Evolutionary conservation across 2,888 invertebrate species (phyloP), one percentile per base, ranked within the genome.

Genomic region (Stenodema calcarata): DNA sequence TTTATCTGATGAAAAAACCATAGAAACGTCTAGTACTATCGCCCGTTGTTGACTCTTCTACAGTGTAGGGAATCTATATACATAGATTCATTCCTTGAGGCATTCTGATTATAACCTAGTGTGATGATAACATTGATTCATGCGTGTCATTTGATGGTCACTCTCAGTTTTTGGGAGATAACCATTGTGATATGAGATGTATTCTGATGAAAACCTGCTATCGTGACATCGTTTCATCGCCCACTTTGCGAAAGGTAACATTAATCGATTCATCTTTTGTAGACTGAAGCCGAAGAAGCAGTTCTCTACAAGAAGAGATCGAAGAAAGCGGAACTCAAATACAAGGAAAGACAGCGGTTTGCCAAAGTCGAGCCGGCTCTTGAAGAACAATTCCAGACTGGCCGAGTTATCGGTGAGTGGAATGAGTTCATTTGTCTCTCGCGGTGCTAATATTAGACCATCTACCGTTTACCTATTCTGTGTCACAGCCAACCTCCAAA

Each of bases 331-430:
- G 95, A 93, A 90, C 96, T 97, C 92, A 99, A 99, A 92, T 99
- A 98, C 92, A 94, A 97, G 91, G 94, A 95, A 83, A 95, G 99
- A 89, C 98, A 99, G 92, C 96, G 97, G 92, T 94, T 95, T 85
- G 96, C 98, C 87, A 98, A 98, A 92, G 98, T 99, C 89, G 99
- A 99, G 91, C 94, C 94, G 89, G 95, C 95, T 80, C 92, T 99
- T 88, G 97, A 98, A 92, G 99, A 99, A 92, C 99, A 99, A 92
- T 99, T 99, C 93, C 95, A 96, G 90, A 96, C 98, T 90, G 99
- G 99, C 90, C 95, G 99, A 92, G 93, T 99, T 90, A 93, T 98
- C 91, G 98, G 98, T 98, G 92, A 92, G 93, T 91, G 50, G 7
- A 35, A 35, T 35, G 35, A 35, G 35, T 35, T 35, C 4, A 35